Evolutionary conservation across 2,888 invertebrate genomes (phyloP), one percentile per base, ranked within the genome.

Genomic region (Netelia virgata): DNA sequence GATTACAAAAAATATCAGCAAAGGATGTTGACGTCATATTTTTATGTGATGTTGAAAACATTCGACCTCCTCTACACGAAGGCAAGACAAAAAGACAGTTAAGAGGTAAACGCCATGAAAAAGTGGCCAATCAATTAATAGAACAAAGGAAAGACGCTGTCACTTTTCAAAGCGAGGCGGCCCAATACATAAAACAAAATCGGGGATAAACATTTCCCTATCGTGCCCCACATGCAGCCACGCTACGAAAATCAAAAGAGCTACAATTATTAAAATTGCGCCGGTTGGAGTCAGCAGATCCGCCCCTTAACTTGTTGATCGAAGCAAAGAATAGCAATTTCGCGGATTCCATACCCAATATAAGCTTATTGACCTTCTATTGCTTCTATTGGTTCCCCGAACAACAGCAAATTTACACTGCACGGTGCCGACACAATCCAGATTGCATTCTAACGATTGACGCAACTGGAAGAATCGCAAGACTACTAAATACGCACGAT

Each of bases 381-480:
- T 83, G 82, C 41, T 72, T 83, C 8, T 83, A 83, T 23, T 83
- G 85, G 79, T 69, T 61, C 8, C 79, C 79, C 0, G 82, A 85
- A 28, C 79, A 80, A 28, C 64, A 75, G 3, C 76, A 85, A 41
- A 28, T 80, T 10, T 85, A 83, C 36, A 18, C 64, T 3, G 83
- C 76, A 1, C 61, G 79, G 2, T 80, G 83, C 53, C 75, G 61
- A 80, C 47, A 70, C 43, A 55, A 85, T 79, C 55, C 41, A 1
- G 28, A 83, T 47, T 72, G 80, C 6, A 63, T 78, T 14, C 20
- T 83, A 10, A 61, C 72, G 6, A 72, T 85, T 5, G 83, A 83
- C 57, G 85, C 79, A 14, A 85, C 85, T 20, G 85, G 82, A 23
- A 63, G 78, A 10, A 70, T 85, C n/a, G 70, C 55, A 11, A 70